Evolutionary conservation across 2,113 vertebrate genomes (phyloP).

Genomic region (Prunella fulvescens): DNA sequence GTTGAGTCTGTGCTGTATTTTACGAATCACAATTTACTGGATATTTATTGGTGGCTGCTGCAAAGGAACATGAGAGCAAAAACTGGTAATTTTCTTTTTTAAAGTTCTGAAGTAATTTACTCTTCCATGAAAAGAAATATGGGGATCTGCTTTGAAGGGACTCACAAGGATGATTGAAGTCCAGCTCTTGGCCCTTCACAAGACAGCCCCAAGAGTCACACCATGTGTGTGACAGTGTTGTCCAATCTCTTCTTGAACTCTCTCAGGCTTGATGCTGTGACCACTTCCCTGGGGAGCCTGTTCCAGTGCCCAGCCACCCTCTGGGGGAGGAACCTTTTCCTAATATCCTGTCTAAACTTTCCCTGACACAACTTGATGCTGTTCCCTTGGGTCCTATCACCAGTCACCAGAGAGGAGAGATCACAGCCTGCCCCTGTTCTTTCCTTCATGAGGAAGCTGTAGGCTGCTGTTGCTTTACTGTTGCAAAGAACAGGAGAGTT

Average conservation of each 20-base stretch:
- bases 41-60: neutral
- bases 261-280: neutral
- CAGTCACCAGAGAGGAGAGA: neutral
- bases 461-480: neutral
- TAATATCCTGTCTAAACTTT: neutral
- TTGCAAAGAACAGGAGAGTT: neutral
- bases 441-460: neutral
- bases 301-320: neutral
- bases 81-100: neutral
- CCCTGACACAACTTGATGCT: neutral
- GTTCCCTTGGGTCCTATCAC: neutral
- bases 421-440: neutral
- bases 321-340: neutral
- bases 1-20: neutral
- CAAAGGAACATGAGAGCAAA: neutral
- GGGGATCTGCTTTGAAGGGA: neutral
- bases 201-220: neutral
- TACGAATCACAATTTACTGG: neutral
- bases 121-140: neutral
- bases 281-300: neutral
- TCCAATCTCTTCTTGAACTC: neutral
- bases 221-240: rapidly evolving
- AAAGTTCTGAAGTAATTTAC: neutral
- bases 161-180: neutral
- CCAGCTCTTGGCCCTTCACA: neutral